phyloP scores from a whole-genome alignment of 2,113 vertebrate species.

The Sebastes fasciatus region DNA sequence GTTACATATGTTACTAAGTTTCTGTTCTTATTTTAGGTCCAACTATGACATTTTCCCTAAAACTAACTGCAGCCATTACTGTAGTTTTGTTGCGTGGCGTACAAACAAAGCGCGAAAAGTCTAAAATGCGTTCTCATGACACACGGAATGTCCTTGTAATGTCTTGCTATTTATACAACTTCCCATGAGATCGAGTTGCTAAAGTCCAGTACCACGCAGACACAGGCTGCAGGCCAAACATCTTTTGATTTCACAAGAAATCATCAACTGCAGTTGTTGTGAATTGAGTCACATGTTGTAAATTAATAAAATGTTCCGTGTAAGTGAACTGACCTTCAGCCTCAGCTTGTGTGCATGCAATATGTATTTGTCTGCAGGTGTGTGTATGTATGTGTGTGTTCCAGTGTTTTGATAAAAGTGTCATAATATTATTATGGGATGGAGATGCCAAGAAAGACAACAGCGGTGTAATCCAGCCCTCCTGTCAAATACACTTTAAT shows the following conservation, averaged over 20 bases:
- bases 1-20: too few relatives aligned
- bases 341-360: neutral
- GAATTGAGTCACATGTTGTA: neutral
- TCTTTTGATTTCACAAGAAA: neutral
- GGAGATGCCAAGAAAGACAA: slow-evolving; percentile 55
- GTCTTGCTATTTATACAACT: too few relatives aligned
- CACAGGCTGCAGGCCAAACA: neutral
- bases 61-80: too few relatives aligned
- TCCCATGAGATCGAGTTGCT: too few relatives aligned
- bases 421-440: slow-evolving; percentile 65
- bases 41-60: too few relatives aligned
- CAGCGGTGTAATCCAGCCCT: slow-evolving; percentile 41
- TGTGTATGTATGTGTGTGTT: neutral
- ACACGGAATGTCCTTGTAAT: too few relatives aligned
- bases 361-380: slow-evolving; percentile 1
- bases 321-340: neutral
- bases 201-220: too few relatives aligned
- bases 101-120: too few relatives aligned
- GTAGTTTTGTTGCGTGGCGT: too few relatives aligned
- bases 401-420: slow-evolving; percentile 49
- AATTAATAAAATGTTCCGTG: neutral
- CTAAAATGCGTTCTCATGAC: too few relatives aligned
- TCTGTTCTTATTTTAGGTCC: too few relatives aligned
- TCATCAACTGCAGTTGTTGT: neutral
- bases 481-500: slow-evolving; percentile 64